A percentile compares a stretch with the other conserved stretches of the same genome.
These are phyloP conservation scores for Pagetopsis macropterus DNA, from an alignment of 2,797 vertebrate species.

Conservation along the genomic window DNA sequence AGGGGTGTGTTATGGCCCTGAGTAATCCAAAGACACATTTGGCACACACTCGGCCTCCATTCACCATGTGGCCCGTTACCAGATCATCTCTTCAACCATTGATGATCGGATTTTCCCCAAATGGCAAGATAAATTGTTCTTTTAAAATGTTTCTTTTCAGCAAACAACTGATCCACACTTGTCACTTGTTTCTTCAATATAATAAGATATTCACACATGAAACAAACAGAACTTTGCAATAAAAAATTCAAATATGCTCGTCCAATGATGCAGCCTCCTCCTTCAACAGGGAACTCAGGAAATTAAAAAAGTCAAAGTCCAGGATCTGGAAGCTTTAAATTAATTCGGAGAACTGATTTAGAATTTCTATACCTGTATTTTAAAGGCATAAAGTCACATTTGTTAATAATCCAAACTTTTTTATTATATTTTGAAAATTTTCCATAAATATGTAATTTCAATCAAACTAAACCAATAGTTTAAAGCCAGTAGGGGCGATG, in stretches of 20 bases:
- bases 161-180: not conserved
- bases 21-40: not conserved
- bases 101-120: constrained; percentile 1
- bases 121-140: not conserved
- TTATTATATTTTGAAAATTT: not conserved
- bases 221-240: constrained; percentile 5
- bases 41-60: constrained; percentile 15
- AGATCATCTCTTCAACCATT: constrained; percentile 1
- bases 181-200: not conserved
- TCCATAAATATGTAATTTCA: not conserved
- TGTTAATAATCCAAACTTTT: not conserved
- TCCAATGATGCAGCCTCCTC: not conserved
- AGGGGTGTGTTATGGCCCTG: not conserved
- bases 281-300: not conserved
- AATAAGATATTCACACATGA: not conserved
- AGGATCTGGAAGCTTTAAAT: not conserved
- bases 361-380: not conserved
- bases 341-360: not conserved
- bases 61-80: constrained; percentile 10
- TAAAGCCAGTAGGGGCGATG: not conserved
- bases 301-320: not conserved
- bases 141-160: not conserved
- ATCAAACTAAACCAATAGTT: not conserved
- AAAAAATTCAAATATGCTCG: not conserved
- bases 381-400: not conserved